Evolutionary conservation across 1,140 invertebrate genomes (phyloP), one percentile per base, ranked within the genome.

Genomic region (Chironomus striatipennis): DNA sequence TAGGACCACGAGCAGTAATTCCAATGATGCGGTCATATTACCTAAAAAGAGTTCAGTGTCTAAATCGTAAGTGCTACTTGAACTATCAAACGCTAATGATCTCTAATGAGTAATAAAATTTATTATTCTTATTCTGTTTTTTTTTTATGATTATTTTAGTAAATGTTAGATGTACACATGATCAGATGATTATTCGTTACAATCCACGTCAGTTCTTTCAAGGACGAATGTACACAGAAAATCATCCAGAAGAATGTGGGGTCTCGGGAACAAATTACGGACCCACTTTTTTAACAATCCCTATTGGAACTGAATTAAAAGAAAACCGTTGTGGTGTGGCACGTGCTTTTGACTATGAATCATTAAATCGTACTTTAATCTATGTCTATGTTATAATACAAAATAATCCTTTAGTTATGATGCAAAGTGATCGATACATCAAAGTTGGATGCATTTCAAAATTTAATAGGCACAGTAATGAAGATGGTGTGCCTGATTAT

Each of bases 371-470:
- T 77, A 88, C 87, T 17, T 84, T 90, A 77, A 85, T 88, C 42
- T 87, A 87, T 76, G 85, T 85, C 17, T 84, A 87, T 78, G 82
- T 89, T 76, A 85, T 90, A 78, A 83, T 90, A n/a, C 88, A 89
- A 79, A 88, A 88, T 79, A 89, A 89, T 79, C 83, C 85, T 0
- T 86, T 88, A 74, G 87, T 90, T 65, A 88, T 89, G 79, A 88
- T 87, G 6, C 87, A 88, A 76, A 87, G 87, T 0, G 88, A 90
- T 79, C 84, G 88, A 17, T 84, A 88, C 77, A 86, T 90, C 73
- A 87, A 87, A 75, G 86, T 88, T 5, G 88, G 88, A 0, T 90
- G 88, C 76, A 87, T 86, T 10, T 83, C 85, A 42, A 81, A 79
- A 74, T 79, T 75, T 21, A 8, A 78, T 76, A 73, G 76, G 75